Conservation (phyloP, 2,888 invertebrate genomes). For the Calameuta filiformis region DNA sequence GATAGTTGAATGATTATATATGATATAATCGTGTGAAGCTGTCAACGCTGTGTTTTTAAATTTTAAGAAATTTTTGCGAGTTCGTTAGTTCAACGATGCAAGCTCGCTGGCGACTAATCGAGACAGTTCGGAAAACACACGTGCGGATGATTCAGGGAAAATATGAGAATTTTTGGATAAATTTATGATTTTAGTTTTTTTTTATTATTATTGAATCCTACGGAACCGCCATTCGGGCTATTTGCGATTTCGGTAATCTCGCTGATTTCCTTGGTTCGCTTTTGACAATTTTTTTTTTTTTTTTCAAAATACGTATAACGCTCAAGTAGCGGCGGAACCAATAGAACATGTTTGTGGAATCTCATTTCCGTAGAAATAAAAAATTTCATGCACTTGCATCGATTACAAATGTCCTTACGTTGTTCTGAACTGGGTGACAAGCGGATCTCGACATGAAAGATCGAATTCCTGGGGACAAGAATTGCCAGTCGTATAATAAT, state of each 20-base stretch:
- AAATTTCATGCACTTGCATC: not conserved
- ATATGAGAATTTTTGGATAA: not conserved
- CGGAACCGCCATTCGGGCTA: not conserved
- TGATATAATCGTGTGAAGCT: not conserved
- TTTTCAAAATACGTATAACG: not conserved
- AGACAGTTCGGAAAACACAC: not conserved
- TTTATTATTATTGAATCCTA: not conserved
- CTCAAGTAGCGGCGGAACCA: not conserved
- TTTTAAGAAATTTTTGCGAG: not conserved
- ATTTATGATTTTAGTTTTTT: not conserved
- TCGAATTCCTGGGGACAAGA: not conserved
- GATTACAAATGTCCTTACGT: not conserved
- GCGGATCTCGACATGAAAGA: not conserved
- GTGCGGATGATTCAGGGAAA: not conserved
- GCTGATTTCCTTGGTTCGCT: not conserved
- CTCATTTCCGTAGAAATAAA: not conserved
- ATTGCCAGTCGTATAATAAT: not conserved
- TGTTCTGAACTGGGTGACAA: not conserved
- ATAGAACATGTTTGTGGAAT: not conserved
- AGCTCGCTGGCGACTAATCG: not conserved
- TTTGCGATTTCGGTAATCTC: not conserved
- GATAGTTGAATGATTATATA: not conserved
- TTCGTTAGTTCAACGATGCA: not conserved
- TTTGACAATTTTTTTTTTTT: not conserved
- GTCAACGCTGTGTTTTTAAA: not conserved